Evolutionary conservation across 2,113 vertebrate genomes (phyloP).

Genomic region (Notarius quadriscutis): DNA sequence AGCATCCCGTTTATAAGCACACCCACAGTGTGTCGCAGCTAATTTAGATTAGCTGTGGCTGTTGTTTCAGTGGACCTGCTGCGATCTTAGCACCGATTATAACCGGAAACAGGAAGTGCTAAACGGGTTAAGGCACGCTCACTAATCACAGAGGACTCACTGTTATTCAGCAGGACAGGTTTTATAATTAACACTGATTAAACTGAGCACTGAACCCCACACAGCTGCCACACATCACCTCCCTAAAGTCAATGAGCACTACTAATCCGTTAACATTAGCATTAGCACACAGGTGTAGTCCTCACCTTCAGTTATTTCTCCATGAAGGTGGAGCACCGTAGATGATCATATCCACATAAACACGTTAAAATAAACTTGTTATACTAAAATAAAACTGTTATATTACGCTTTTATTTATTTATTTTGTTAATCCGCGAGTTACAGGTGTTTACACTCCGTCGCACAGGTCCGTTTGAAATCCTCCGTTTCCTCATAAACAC

Average conservation of each 20-base stretch:
- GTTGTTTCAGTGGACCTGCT: background rate
- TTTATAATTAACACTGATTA: background rate
- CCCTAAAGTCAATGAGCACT: background rate
- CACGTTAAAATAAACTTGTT: background rate
- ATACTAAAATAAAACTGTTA: no score
- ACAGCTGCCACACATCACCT: background rate
- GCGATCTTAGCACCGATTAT: background rate
- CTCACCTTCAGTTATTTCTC: background rate
- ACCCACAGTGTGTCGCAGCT: background rate
- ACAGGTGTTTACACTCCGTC: background rate
- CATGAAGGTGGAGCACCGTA: background rate
- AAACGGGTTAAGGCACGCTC: background rate
- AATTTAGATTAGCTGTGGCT: background rate
- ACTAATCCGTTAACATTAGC: constrained; percentile 7
- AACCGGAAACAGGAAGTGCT: constrained; percentile 6
- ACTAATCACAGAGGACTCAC: background rate
- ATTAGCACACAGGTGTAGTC: background rate
- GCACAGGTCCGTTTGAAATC: constrained; percentile 59
- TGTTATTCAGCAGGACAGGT: background rate
- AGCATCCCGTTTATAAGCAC: background rate
- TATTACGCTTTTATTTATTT: background rate
- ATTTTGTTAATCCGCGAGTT: background rate
- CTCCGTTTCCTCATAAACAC: constrained; percentile 48
- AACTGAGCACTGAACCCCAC: background rate
- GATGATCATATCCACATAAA: background rate